These are phyloP conservation scores for Aphaenogaster ashmeadi DNA, from an alignment of 1,140 invertebrate species.

Conservation along the genomic window DNA sequence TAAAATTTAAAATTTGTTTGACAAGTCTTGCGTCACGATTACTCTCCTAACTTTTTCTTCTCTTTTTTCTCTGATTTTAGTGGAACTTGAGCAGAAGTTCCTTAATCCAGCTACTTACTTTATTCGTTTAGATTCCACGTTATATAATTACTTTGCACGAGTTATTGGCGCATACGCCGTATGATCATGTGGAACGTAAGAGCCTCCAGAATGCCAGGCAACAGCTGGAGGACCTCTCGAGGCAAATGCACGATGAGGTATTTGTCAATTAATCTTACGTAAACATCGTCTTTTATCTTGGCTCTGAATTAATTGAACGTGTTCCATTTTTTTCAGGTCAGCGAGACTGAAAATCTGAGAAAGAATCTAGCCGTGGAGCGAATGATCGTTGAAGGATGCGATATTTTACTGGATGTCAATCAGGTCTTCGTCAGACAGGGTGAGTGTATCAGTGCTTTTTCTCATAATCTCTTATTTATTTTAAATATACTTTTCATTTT, in stretches of 20 bases:
- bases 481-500: not conserved
- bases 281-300: not conserved
- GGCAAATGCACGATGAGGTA: conserved; percentile 95
- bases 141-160: conserved; percentile 98
- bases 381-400: conserved; percentile 98
- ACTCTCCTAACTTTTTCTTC: conserved; percentile 9
- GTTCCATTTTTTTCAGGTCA: conserved; percentile 89
- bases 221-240: conserved; percentile 95
- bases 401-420: conserved; percentile 97
- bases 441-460: conserved; percentile 79
- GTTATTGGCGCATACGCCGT: conserved; percentile 96
- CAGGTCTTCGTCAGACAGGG: conserved; percentile 96
- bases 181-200: conserved; percentile 97
- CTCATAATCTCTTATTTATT: not conserved
- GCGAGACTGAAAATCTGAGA: conserved; percentile 97
- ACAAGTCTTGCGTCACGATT: not conserved
- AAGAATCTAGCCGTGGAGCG: conserved; percentile 97
- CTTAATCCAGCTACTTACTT: conserved; percentile 10
- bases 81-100: not conserved
- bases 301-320: not conserved
- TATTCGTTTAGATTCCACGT: conserved; percentile 92
- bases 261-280: not conserved
- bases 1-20: not conserved
- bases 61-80: conserved; percentile 33
- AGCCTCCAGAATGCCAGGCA: conserved; percentile 95